Evolutionary conservation across 2,888 invertebrate genomes (phyloP), one percentile per base, ranked within the genome.

Genomic region (Lasioglossum zephyrum): DNA sequence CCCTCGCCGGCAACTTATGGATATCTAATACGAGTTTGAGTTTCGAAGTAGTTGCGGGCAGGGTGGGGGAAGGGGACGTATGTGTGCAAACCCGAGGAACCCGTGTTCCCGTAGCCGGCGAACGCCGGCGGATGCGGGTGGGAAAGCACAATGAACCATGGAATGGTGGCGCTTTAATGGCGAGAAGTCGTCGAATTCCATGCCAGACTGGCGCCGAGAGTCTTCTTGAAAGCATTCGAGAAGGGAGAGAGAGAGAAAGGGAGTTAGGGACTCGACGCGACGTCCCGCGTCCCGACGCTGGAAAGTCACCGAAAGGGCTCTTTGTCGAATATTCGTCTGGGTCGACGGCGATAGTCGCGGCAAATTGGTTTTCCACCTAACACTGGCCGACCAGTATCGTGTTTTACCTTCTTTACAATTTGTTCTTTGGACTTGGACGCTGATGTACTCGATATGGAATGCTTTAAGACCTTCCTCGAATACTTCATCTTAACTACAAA

Each of bases 1-100:
- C 91, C 91, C 91, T 92, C 91, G 91, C 91, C 90, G 86, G 86
- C 85, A 93, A 94, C 93, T 94, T 94, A 93, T 92, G 91, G 92
- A 89, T 91, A 89, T 84, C 88, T 88, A 89, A 89, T 87, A 92
- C 93, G 93, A 93, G 93, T 93, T 92, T 92, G 89, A 92, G 92
- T 92, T 92, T 89, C 84, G 87, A 73, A 90, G 90, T 84, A 69
- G 90, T 92, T 87, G 84, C 77, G 75, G 73, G 73, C 13, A 18
- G n/a, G 13, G 31, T 31, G 39, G 18, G 63, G 16, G n/a, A n/a
- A n/a, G 13, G n/a, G 8, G 39, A 3, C 22, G 60, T 9, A 22
- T 5, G 77, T 31, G 53, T 22, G 41, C 49, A 73, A 16, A 8
- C 39, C 8, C 69, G 39, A 36, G 39, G 31, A 16, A 31, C 41